A percentile compares a stretch with the other conserved stretches of the same genome.
Conservation (phyloP, 1,140 invertebrate genomes). For the Euura saliciscinereae region DNA sequence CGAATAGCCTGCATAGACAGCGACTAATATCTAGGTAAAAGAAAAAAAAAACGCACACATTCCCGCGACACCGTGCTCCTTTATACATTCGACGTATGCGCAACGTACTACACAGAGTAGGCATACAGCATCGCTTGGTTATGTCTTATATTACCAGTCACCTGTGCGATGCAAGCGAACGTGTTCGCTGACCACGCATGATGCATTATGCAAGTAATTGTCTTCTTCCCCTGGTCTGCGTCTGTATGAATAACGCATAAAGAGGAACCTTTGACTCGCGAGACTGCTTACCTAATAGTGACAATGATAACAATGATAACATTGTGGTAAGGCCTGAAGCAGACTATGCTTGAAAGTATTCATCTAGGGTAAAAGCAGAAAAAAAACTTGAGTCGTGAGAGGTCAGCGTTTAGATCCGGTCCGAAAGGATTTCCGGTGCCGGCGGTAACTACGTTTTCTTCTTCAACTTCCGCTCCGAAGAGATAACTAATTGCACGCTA, state of each 20-base stretch:
- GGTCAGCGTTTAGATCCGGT: slow-evolving; percentile 6
- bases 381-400: neutral
- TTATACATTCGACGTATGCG: no score
- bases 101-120: no score
- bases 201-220: neutral
- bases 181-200: neutral
- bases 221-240: neutral
- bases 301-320: neutral
- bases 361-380: neutral
- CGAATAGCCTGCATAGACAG: no score
- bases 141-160: no score
- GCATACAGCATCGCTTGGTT: no score
- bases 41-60: no score
- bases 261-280: neutral
- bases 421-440: slow-evolving; percentile 1
- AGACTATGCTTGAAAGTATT: no score
- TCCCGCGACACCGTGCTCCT: no score
- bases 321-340: no score
- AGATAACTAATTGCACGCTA: neutral
- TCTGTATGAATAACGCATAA: neutral
- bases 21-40: no score
- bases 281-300: neutral
- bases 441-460: slow-evolving; percentile 4
- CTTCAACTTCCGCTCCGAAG: neutral
- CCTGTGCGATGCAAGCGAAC: no score